Base-by-base conservation (phyloP, 1,140 invertebrate species). In the Drosophila fuyamai region DNA sequence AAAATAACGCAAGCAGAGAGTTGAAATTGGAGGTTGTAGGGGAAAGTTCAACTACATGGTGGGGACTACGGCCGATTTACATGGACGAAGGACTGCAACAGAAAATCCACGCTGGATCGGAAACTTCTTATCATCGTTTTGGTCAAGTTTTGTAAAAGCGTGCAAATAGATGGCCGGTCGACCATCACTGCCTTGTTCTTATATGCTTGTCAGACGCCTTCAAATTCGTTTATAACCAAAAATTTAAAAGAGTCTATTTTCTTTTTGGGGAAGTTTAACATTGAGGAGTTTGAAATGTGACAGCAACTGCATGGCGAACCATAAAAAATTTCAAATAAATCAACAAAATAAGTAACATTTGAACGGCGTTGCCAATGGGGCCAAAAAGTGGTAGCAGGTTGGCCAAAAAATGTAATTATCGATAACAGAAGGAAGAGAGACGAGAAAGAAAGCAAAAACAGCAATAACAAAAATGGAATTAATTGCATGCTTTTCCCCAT, bases 1-100 rank as follows among this genome's bases (percentile, higher is more conserved):
- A 90, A 88, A 82, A 59, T 77, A 80, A 86, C 66, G 57, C 48
- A 88, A 79, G 63, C 44, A 36, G 40, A 81, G 32, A 46, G 18
- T 23, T 62, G 23, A 29, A 29, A 35, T 35, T 23, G 29, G 5
- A 16, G 18, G n/a, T 7, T 62, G 32, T 23, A 16, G 0, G 36
- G 36, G 6, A 23, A 29, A 40, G 41, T 23, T 16, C 27, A 40
- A 18, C 51, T 47, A 41, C 18, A 35, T 9, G 44, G 27, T 29
- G 23, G 32, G 32, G 16, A 48, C 18, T 23, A 36, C 10, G 36
- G 14, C 27, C 16, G 23, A 44, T 77, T 61, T 86, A 86, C 83
- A 55, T 86, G 57, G 47, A 80, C 46, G 67, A 86, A 47, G 7
- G 61, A 77, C 16, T 73, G 60, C 47, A 79, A 46, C 43, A 80